Conservation (phyloP, 2,113 vertebrate genomes). For the Agapornis roseicollis region DNA sequence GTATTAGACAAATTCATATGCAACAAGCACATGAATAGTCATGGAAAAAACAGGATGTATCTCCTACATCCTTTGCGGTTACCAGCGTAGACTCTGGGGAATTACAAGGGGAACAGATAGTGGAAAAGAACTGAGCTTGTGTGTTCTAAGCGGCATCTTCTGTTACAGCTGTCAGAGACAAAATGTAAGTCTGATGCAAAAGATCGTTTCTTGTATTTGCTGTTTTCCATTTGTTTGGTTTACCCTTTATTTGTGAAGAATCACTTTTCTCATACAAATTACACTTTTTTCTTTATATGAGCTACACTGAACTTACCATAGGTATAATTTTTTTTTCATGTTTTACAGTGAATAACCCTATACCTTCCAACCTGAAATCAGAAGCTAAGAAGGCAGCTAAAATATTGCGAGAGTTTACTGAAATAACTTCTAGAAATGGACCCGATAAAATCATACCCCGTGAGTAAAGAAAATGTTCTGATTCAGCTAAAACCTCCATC, state of each 20-base stretch:
- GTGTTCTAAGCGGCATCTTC: neutral
- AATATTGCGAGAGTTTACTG: slow-evolving; percentile 94
- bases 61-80: neutral
- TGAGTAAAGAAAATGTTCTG: slow-evolving; percentile 34
- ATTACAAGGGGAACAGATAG: neutral
- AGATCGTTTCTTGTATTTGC: neutral
- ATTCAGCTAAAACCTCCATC: neutral
- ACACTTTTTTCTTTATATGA: neutral
- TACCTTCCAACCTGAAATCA: slow-evolving; percentile 91
- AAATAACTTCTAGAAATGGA: slow-evolving; percentile 89
- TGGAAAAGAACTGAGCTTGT: neutral
- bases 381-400: slow-evolving; percentile 96
- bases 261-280: neutral
- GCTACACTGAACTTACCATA: neutral
- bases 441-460: slow-evolving; percentile 95
- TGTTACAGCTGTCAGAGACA: neutral
- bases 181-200: neutral
- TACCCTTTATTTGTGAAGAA: neutral
- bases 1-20: neutral
- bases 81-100: neutral
- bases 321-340: neutral
- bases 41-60: neutral
- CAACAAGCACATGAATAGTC: neutral
- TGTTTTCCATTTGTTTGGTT: neutral
- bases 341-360: slow-evolving; percentile 92